Percentiles rank a stretch among this genome's conserved stretches.
These are phyloP conservation scores for Mycteria americana DNA, from an alignment of 2,797 vertebrate species.

Conservation along the genomic window DNA sequence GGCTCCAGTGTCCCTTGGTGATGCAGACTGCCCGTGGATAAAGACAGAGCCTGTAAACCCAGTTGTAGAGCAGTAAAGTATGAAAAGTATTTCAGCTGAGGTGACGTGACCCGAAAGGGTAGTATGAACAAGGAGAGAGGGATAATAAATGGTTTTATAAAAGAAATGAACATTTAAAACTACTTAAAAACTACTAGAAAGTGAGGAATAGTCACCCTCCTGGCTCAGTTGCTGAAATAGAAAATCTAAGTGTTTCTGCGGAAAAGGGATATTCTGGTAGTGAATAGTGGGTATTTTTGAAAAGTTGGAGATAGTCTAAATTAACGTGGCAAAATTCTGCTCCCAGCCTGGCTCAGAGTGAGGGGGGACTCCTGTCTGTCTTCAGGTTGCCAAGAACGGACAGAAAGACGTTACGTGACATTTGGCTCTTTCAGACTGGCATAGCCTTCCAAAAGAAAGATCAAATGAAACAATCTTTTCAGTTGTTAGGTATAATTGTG, in stretches of 20 bases:
- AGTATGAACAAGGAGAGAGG: neutral
- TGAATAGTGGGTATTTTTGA: neutral
- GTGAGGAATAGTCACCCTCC: neutral
- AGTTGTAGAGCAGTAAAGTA: neutral
- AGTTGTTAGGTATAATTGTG: neutral
- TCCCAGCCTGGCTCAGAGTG: neutral
- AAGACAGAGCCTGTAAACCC: neutral
- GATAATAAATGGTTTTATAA: neutral
- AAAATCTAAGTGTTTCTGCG: neutral
- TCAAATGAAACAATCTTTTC: neutral
- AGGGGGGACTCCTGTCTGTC: neutral
- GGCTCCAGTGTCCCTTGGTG: fast-evolving
- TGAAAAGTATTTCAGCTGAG: neutral
- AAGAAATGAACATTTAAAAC: neutral
- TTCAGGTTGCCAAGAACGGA: neutral
- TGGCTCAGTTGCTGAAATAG: neutral
- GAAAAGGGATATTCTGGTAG: neutral
- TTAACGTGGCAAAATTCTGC: neutral
- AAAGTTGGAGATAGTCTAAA: neutral
- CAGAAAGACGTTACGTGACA: fast-evolving
- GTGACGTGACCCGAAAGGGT: neutral
- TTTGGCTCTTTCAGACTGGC: neutral
- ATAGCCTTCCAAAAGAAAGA: neutral
- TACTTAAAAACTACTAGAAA: neutral
- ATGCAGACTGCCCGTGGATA: neutral